Evolutionary conservation across 2,113 vertebrate genomes (phyloP).

Genomic region (Oceanodroma tethys): DNA sequence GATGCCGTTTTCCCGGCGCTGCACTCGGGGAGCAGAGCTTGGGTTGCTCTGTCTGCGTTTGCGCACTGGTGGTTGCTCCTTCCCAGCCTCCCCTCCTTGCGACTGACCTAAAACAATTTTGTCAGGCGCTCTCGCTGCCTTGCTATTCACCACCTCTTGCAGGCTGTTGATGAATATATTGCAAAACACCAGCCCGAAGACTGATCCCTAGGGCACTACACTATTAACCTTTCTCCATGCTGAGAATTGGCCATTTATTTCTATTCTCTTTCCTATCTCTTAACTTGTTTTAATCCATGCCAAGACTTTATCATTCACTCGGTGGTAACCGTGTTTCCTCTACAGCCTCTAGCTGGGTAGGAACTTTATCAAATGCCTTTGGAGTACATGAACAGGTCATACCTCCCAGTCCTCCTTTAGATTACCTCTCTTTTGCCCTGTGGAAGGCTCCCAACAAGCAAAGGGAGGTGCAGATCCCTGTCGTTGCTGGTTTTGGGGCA

Average conservation of each 20-base stretch:
- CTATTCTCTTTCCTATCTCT: conserved; percentile 14
- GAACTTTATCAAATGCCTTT: neutral
- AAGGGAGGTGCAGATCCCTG: neutral
- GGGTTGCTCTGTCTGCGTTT: neutral
- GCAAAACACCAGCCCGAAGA: neutral
- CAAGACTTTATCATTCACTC: neutral
- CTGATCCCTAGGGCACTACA: neutral
- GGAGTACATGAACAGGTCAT: neutral
- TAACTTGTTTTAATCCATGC: conserved; percentile 31
- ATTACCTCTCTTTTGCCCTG: neutral
- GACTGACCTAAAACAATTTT: neutral
- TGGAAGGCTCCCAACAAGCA: neutral
- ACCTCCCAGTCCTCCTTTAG: neutral
- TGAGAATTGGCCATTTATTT: conserved; percentile 44
- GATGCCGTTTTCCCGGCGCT: accelerated
- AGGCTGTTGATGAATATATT: neutral
- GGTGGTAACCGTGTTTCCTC: neutral
- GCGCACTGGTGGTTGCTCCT: neutral
- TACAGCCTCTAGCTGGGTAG: neutral
- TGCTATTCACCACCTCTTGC: neutral
- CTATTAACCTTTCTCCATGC: conserved; percentile 44
- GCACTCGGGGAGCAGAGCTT: neutral
- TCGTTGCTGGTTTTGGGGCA: neutral
- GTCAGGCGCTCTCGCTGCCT: neutral
- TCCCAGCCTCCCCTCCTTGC: neutral